Percentiles rank a stretch among this genome's conserved stretches.
Evolutionary conservation across 2,888 invertebrate species (phyloP).

Genomic region (Allygus modestus): DNA sequence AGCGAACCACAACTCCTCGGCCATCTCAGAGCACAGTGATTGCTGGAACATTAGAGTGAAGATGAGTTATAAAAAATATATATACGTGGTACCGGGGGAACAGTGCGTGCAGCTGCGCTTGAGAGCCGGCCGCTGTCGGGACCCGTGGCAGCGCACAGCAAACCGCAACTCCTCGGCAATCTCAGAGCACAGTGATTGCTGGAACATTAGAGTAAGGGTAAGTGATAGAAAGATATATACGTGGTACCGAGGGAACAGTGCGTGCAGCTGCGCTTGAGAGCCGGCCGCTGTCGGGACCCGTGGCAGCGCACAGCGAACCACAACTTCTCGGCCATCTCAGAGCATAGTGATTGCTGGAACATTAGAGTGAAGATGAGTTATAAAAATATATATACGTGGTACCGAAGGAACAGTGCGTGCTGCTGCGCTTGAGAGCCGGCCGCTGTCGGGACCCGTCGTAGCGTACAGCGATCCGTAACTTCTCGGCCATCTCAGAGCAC

Average conservation of each 20-base stretch:
- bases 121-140: conserved; percentile 88
- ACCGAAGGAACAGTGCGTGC: too few relatives aligned
- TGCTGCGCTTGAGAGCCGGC: too few relatives aligned
- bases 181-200: conserved; percentile 94
- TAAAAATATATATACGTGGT: too few relatives aligned
- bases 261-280: conserved; percentile 85
- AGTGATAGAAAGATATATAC: conserved; percentile 82
- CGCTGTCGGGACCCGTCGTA: too few relatives aligned
- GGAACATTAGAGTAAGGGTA: too few relatives aligned
- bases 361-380: too few relatives aligned
- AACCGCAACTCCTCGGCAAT: conserved; percentile 96
- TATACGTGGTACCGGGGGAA: conserved; percentile 78
- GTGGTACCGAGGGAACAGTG: conserved; percentile 87
- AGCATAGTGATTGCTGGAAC: conserved; percentile 88
- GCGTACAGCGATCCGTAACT: too few relatives aligned
- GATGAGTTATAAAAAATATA: conserved; percentile 79
- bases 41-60: conserved; percentile 83
- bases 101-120: conserved; percentile 87
- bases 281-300: conserved; percentile 89
- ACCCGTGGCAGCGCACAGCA: conserved; percentile 92
- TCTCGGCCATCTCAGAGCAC: too few relatives aligned
- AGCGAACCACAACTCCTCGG: conserved; percentile 93
- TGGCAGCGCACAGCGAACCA: conserved; percentile 93
- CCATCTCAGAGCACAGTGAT: conserved; percentile 96
- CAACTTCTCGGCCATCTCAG: conserved; percentile 96